Percentiles rank a stretch among this genome's conserved stretches.
Conservation (phyloP, 2,113 vertebrate genomes). For the Corythoichthys intestinalis region DNA sequence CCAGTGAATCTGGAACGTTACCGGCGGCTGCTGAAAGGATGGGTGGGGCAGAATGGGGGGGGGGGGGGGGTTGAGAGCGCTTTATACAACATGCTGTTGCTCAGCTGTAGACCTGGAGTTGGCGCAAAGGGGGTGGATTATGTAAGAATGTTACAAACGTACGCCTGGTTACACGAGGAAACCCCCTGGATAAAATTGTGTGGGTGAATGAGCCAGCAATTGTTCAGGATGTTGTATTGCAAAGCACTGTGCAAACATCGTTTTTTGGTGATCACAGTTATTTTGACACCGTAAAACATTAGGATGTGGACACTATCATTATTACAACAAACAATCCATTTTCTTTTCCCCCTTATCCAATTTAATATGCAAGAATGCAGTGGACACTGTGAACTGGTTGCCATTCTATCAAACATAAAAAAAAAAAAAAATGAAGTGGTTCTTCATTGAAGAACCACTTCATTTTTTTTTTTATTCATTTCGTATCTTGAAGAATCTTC, state of each 20-base stretch:
- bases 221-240: conserved; percentile 6
- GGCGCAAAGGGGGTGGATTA: conserved; percentile 43
- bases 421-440: no score
- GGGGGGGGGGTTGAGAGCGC: conserved; percentile 21
- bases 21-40: conserved; percentile 40
- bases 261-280: not conserved
- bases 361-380: no score
- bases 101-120: conserved; percentile 52
- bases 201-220: conserved; percentile 21
- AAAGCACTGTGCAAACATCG: not conserved
- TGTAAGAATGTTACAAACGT: conserved; percentile 57
- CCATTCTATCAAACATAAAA: no score
- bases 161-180: conserved; percentile 56
- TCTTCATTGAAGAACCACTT: no score
- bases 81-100: conserved; percentile 53
- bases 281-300: not conserved
- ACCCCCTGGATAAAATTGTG: conserved; percentile 32
- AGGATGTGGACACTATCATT: no score
- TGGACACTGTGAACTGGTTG: no score
- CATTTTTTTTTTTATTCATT: no score
- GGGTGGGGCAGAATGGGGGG: conserved; percentile 30
- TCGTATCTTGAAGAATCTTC: no score
- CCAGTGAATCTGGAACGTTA: conserved; percentile 62
- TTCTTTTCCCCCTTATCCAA: not conserved
- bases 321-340: not conserved